Conservation (phyloP, 2,113 vertebrate species). For the Bombycilla garrulus region DNA sequence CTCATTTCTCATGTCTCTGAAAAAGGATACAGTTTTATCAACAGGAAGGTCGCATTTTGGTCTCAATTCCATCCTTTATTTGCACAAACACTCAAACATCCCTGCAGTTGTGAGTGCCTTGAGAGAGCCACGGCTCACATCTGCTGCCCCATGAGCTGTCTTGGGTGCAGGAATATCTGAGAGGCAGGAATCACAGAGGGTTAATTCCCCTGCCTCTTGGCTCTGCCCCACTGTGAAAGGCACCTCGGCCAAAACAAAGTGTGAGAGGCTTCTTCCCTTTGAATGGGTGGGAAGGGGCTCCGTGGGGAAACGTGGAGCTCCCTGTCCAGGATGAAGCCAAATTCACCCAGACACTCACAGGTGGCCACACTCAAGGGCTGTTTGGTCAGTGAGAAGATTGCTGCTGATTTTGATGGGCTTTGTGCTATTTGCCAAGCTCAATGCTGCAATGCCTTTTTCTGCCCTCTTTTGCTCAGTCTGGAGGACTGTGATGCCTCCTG, state of each 20-base stretch:
- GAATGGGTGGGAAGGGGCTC: neutral
- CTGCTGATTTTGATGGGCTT: neutral
- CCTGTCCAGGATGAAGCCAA: neutral
- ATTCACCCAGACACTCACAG: rapidly evolving
- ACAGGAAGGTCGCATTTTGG: neutral
- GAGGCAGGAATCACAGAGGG: neutral
- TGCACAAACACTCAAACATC: neutral
- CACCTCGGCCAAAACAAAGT: neutral
- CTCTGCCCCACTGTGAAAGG: neutral
- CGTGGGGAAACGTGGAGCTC: rapidly evolving
- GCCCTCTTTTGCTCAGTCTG: neutral
- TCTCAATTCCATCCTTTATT: neutral
- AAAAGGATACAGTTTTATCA: neutral
- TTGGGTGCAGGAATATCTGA: neutral
- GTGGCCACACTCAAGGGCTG: neutral
- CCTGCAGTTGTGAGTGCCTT: neutral
- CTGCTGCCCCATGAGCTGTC: neutral
- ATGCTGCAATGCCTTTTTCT: neutral
- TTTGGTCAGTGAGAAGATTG: neutral
- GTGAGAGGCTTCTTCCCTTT: neutral
- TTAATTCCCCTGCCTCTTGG: neutral
- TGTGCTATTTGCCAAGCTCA: neutral
- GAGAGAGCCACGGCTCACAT: rapidly evolving
- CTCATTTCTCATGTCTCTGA: neutral
- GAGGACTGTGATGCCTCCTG: neutral